phyloP scores from a whole-genome alignment of 2,888 invertebrate genomes.

The Amphipoea lucens region DNA sequence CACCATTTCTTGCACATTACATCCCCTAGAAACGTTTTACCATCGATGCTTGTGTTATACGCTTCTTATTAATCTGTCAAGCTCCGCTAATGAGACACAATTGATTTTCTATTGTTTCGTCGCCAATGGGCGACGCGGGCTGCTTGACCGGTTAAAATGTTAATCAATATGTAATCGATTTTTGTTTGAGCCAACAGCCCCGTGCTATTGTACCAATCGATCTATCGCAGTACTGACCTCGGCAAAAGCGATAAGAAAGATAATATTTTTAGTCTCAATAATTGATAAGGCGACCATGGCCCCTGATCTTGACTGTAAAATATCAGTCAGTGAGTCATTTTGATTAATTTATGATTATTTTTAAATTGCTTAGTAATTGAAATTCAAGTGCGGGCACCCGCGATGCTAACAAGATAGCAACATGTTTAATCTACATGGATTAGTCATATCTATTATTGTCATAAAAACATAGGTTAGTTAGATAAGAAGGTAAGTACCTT shows the following conservation, averaged over 20 bases:
- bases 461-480: constrained; percentile 2
- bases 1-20: background rate
- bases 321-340: constrained; percentile 5
- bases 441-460: background rate
- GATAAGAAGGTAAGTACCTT: background rate
- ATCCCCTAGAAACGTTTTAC: background rate
- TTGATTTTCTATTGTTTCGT: too few species aligned
- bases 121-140: too few species aligned
- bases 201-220: background rate
- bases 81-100: too few species aligned
- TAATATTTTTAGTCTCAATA: background rate
- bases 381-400: background rate
- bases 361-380: background rate
- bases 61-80: too few species aligned
- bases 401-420: constrained; percentile 11
- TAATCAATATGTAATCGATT: background rate
- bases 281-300: constrained; percentile 28
- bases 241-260: constrained; percentile 18
- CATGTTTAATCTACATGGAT: background rate
- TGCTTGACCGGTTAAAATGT: background rate
- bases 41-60: background rate
- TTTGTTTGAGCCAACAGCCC: background rate
- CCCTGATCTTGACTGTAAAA: constrained; percentile 37
- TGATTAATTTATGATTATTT: constrained; percentile 6
- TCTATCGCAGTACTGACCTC: constrained; percentile 18